Evolutionary conservation across 1,140 invertebrate genomes (phyloP).

Genomic region (Drosophila nigrodunni): DNA sequence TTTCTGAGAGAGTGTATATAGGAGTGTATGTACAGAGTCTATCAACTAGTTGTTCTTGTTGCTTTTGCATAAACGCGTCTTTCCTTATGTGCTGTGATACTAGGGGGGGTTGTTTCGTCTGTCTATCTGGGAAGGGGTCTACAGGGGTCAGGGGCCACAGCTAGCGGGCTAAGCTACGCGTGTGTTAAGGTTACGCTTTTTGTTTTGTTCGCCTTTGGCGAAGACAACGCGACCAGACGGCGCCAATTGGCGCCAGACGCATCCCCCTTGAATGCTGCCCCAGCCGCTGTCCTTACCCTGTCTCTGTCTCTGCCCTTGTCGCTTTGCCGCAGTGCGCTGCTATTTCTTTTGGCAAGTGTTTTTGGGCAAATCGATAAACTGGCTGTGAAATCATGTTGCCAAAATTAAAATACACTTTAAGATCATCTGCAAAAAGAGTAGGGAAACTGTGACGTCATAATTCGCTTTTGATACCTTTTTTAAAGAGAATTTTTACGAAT

Average conservation of each 20-base stretch:
- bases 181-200: constrained; percentile 79
- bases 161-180: constrained; percentile 34
- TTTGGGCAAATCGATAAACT: constrained; percentile 65
- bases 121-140: neutral
- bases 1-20: too few species aligned
- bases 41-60: neutral
- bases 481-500: too few species aligned
- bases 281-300: neutral
- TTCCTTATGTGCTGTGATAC: constrained; percentile 8
- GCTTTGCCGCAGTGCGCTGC: constrained; percentile 42
- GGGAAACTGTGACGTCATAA: constrained; percentile 12
- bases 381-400: constrained; percentile 58
- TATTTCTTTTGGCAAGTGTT: constrained; percentile 61
- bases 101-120: neutral
- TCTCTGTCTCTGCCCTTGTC: neutral
- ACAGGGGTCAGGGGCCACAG: neutral
- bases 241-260: constrained; percentile 58
- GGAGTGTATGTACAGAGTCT: too few species aligned
- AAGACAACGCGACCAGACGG: constrained; percentile 65
- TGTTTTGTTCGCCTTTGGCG: constrained; percentile 45
- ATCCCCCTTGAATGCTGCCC: constrained; percentile 26
- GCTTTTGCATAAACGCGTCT: constrained; percentile 54
- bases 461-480: too few species aligned
- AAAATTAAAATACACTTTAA: constrained; percentile 67
- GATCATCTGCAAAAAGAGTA: constrained; percentile 17